A percentile compares a stretch with the other conserved stretches of the same genome.
These are phyloP conservation scores for Acanthornis magna DNA, from an alignment of 2,797 vertebrate species.

Conservation along the genomic window DNA sequence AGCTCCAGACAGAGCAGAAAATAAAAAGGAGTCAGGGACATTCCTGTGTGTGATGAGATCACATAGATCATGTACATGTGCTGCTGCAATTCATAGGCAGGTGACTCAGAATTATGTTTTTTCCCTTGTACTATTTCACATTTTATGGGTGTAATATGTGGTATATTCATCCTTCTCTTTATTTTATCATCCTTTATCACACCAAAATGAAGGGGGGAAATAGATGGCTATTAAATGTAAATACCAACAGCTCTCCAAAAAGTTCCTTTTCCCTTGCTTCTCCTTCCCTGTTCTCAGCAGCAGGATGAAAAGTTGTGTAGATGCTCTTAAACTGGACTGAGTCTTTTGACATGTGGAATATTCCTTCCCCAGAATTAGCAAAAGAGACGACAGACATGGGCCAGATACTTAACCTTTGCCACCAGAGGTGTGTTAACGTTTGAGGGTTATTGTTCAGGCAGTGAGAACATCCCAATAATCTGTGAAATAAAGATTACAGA, in stretches of 20 bases:
- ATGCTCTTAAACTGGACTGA: not conserved
- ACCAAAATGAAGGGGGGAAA: not conserved
- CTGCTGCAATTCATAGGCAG: not conserved
- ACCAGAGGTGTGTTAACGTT: not conserved
- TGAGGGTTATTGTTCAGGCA: not conserved
- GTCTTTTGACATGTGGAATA: not conserved
- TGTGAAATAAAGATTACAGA: conserved; percentile 44
- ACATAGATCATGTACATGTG: not conserved
- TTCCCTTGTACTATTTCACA: not conserved
- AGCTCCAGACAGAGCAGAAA: not conserved
- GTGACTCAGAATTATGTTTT: not conserved
- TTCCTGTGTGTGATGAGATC: not conserved
- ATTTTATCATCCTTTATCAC: not conserved
- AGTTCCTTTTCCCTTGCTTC: not conserved
- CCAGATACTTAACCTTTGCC: not conserved
- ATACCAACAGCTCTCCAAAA: not conserved
- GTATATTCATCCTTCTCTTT: not conserved
- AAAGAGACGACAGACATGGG: not conserved
- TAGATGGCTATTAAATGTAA: not conserved
- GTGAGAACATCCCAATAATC: not conserved
- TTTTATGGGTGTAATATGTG: not conserved
- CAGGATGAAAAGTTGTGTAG: not conserved
- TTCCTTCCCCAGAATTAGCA: not conserved
- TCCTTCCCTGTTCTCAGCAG: not conserved
- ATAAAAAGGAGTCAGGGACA: not conserved